phyloP scores from a whole-genome alignment of 2,113 vertebrate genomes.

The Muntiacus reevesi region DNA sequence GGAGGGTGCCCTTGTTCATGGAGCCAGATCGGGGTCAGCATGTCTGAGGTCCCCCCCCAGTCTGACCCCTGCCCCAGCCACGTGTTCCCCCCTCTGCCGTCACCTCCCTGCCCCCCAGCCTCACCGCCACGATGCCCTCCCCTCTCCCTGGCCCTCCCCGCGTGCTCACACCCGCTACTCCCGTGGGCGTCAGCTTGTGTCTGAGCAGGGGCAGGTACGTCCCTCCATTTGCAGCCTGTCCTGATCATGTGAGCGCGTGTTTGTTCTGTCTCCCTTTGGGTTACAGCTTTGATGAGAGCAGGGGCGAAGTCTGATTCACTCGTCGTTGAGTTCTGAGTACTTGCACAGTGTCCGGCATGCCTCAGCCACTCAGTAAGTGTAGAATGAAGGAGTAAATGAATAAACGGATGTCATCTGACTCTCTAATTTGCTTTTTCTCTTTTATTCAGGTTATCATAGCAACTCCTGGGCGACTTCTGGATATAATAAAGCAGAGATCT shows the following conservation, averaged over 20 bases:
- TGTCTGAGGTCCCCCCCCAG: not conserved
- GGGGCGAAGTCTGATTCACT: not conserved
- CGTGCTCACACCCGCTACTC: accelerated
- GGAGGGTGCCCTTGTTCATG: not conserved
- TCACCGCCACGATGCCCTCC: accelerated
- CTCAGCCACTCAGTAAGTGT: not conserved
- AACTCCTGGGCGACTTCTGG: slow-evolving; percentile 94
- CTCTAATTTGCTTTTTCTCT: not conserved
- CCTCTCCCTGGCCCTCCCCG: not conserved
- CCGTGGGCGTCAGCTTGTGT: too few relatives aligned
- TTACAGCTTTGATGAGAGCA: not conserved
- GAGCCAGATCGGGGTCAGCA: not conserved
- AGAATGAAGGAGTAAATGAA: not conserved
- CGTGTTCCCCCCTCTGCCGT: accelerated
- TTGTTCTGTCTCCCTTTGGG: not conserved
- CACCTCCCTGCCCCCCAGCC: not conserved
- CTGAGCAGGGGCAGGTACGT: not conserved
- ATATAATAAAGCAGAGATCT: slow-evolving; percentile 92
- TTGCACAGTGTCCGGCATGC: not conserved
- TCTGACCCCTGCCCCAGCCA: not conserved
- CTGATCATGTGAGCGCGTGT: not conserved
- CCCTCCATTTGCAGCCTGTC: not conserved
- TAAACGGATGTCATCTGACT: not conserved
- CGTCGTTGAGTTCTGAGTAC: not conserved
- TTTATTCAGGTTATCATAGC: slow-evolving; percentile 90